phyloP scores from a whole-genome alignment of 2,888 invertebrate species.

The Penaeus monodon region DNA sequence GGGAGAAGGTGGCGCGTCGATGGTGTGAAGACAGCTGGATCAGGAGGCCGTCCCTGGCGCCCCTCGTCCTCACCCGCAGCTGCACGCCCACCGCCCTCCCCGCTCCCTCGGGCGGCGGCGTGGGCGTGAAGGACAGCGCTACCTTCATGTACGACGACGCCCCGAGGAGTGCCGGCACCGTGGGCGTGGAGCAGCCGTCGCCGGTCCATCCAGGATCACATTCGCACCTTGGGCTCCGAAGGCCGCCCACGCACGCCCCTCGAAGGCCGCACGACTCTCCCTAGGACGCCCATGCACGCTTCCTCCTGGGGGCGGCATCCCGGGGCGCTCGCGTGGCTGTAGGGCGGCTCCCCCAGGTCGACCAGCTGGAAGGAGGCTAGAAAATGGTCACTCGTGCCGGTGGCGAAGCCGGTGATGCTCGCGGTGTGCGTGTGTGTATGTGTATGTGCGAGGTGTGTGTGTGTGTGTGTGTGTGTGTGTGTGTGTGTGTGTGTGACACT shows the following conservation, averaged over 20 bases:
- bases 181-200: constrained; percentile 13
- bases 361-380: constrained; percentile 31
- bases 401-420: too few species aligned
- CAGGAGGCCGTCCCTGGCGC: constrained; percentile 15
- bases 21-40: constrained; percentile 30
- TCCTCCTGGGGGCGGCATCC: constrained; percentile 73
- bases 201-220: constrained; percentile 50
- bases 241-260: constrained; percentile 23
- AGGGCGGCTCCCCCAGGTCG: constrained; percentile 83
- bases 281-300: constrained; percentile 21
- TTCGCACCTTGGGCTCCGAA: constrained; percentile 10
- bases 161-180: constrained; percentile 33
- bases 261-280: constrained; percentile 39
- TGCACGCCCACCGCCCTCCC: constrained; percentile 13
- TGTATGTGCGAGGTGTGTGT: neutral
- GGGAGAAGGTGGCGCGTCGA: constrained; percentile 17
- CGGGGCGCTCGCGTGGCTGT: constrained; percentile 79
- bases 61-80: constrained; percentile 18
- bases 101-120: neutral
- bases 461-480: neutral
- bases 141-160: constrained; percentile 43
- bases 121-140: constrained; percentile 53
- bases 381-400: neutral
- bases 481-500: neutral
- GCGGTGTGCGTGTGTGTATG: neutral